Evolutionary conservation across 2,113 vertebrate species (phyloP).

Genomic region (Labrus mixtus): DNA sequence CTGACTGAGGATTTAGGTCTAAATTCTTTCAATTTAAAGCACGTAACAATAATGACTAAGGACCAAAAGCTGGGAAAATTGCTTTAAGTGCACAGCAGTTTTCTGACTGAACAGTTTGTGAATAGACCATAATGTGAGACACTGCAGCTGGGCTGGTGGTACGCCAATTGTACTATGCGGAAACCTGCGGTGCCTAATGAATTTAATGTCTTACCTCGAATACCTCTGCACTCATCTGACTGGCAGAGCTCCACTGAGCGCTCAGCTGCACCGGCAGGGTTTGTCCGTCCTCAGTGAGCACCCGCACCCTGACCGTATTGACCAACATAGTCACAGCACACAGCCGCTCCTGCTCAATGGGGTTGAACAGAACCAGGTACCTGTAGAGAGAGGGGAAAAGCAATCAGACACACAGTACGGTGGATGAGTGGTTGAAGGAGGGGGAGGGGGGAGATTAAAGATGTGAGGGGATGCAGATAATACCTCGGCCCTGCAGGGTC

Average conservation of each 20-base stretch:
- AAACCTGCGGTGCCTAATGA: constrained; percentile 4
- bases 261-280: constrained; percentile 91
- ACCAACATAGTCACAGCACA: constrained; percentile 89
- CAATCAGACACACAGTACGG: constrained; percentile 15
- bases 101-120: background rate
- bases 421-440: background rate
- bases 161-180: background rate
- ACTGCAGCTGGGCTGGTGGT: constrained; percentile 14
- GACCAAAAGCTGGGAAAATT: background rate
- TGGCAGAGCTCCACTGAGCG: constrained; percentile 87
- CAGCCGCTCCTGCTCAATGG: constrained; percentile 92
- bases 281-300: constrained; percentile 92
- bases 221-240: constrained; percentile 82
- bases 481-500: constrained; percentile 89
- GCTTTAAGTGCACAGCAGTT: background rate
- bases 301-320: constrained; percentile 84
- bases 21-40: background rate
- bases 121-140: background rate
- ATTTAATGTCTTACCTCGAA: constrained; percentile 87
- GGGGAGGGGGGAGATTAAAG: constrained; percentile 15
- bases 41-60: background rate
- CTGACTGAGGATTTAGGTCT: background rate
- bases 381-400: constrained; percentile 69
- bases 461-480: background rate
- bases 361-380: constrained; percentile 95